Evolutionary conservation across 2,888 invertebrate genomes (phyloP), one percentile per base, ranked within the genome.

Genomic region (Pharmacophagus antenor): DNA sequence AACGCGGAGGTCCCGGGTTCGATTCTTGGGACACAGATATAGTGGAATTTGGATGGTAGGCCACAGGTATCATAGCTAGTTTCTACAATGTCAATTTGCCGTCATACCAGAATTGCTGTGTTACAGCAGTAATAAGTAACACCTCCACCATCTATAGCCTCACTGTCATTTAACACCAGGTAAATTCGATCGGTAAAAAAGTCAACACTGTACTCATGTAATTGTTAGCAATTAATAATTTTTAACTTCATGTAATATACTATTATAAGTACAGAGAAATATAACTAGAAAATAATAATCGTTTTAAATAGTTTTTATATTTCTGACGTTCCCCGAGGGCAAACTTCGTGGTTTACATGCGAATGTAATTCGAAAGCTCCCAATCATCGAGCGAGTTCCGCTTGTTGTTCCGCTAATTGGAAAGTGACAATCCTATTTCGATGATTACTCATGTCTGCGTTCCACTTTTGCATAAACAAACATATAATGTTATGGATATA

Each of bases 361-460:
- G 61, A 63, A 56, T 62, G 58, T 61, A 59, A 57, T 57, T 60
- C 62, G 58, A 65, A 67, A 68, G 70, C 67, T 70, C 65, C 70
- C 70, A 71, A 75, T 78, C 75, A 74, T 64, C 66, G 70, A 66
- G 68, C 70, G 72, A 69, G 68, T 69, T 70, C 70, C 72, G 71
- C 65, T 76, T 77, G 80, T 80, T 80, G 73, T 73, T 67, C 69
- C 76, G 71, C 79, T 88, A 87, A 87, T 88, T 87, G 86, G 83
- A 85, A 84, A 84, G 76, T 84, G 85, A 82, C 85, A 87, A 88
- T 88, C 87, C 85, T 82, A 85, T 85, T 83, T 78, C 80, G 75
- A 80, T 84, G 82, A 85, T 85, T 83, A 84, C 80, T 80, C 76
- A 73, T 74, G 76, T 74, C 73, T 72, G 78, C 73, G 75, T 72